Evolutionary conservation across 2,113 vertebrate species (phyloP), one percentile per base, ranked within the genome.

Genomic region (Colius striatus): DNA sequence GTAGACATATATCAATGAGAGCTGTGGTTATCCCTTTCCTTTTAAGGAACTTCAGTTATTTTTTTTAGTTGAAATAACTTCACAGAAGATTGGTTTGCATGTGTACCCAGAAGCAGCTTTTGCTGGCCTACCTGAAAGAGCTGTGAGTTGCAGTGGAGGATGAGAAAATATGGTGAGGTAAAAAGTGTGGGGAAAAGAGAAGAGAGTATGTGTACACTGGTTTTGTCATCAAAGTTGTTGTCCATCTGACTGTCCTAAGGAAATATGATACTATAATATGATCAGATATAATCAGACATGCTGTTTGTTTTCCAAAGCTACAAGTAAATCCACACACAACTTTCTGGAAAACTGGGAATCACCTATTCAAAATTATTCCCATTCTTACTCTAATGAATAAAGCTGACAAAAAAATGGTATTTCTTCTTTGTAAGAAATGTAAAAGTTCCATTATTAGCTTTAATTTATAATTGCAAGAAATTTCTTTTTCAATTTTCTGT

Each of bases 151-250:
- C 60, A 73, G 16, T 54, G 38, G 22, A 70, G 41, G 23, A 57
- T 34, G 41, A 76, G 48, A 55, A 65, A 23, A 22, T 61, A 22
- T 5, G 45, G 55, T 38, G 34, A 73, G 4, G 26, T 18, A 36
- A n/a, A 13, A 38, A 51, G 25, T 5, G 3, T 0, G 1, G 18
- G 43, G 12, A 85, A 76, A 70, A 11, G 62, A 54, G 8, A 16
- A 38, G 51, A 62, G 41, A 84, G 47, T 32, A 29, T 34, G 12
- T 0, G 0, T 32, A 29, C 30, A 8, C 15, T 54, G 45, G 5
- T 16, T 72, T 84, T 68, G 4, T 16, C 23, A 48, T 30, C 58
- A 48, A 51, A 72, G 32, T 9, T 85, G 45, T 66, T 77, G 22
- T 20, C 84, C 38, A 6, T 9, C 5, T 60, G 47, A 60, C 43